These are phyloP conservation scores for Egretta garzetta DNA, from an alignment of 2,113 vertebrate genomes.

Conservation along the genomic window DNA sequence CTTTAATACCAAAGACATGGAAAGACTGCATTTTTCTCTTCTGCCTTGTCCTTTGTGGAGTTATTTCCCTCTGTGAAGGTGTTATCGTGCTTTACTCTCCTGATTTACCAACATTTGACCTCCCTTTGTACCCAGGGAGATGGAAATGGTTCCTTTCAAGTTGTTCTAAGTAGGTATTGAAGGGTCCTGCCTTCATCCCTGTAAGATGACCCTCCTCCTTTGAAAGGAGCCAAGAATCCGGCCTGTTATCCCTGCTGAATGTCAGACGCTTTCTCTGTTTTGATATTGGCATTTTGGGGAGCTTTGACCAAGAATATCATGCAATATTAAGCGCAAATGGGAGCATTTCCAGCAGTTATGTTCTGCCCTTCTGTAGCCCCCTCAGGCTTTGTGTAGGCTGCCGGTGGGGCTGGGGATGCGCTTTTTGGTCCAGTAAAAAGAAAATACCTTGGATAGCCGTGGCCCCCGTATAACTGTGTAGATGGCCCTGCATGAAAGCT, in stretches of 20 bases:
- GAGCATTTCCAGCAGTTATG: background rate
- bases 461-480: background rate
- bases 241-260: constrained; percentile 37
- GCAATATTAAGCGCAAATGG: background rate
- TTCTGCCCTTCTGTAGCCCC: background rate
- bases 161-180: background rate
- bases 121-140: constrained; percentile 24
- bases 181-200: constrained; percentile 22
- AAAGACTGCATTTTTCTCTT: background rate
- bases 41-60: background rate
- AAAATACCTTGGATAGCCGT: background rate
- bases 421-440: background rate
- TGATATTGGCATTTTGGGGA: background rate
- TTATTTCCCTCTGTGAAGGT: background rate
- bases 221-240: constrained; percentile 39
- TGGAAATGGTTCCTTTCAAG: constrained; percentile 18
- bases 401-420: background rate
- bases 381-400: background rate
- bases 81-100: background rate
- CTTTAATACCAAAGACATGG: background rate
- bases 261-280: constrained; percentile 8
- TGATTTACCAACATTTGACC: constrained; percentile 22
- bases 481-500: constrained; percentile 33
- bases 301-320: background rate
- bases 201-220: constrained; percentile 17